These are phyloP conservation scores for Drymodes brunneopygia DNA, from an alignment of 2,113 vertebrate genomes.

Conservation along the genomic window DNA sequence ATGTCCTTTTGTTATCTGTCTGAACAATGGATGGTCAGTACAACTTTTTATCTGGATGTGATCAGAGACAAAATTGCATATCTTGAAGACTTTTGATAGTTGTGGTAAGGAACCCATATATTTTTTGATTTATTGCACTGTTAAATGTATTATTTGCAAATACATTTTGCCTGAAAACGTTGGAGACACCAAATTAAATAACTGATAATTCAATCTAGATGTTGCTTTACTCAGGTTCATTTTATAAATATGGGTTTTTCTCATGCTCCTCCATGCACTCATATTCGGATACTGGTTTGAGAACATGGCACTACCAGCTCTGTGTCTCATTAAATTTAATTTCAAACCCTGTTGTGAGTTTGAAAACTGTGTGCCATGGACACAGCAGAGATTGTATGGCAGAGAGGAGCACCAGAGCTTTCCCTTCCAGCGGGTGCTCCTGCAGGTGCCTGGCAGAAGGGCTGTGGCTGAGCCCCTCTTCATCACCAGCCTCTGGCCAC, in stretches of 20 bases:
- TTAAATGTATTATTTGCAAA: not conserved
- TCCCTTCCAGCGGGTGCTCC: not conserved
- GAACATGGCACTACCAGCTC: not conserved
- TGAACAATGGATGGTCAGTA: not conserved
- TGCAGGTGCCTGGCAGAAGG: not conserved
- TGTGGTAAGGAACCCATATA: not conserved
- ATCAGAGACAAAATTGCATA: not conserved
- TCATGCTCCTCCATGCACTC: fast-evolving
- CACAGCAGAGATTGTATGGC: not conserved
- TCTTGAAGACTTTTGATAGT: not conserved
- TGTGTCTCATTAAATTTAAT: not conserved
- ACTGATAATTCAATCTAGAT: not conserved
- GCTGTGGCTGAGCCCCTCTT: not conserved
- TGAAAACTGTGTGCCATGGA: not conserved
- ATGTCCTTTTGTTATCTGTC: not conserved
- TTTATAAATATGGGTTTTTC: not conserved
- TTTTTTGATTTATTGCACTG: not conserved
- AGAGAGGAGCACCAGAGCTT: not conserved
- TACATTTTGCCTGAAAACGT: not conserved
- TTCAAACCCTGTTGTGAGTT: not conserved
- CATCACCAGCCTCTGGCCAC: not conserved
- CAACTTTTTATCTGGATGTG: not conserved
- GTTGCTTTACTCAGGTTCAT: not conserved
- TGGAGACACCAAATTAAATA: not conserved
- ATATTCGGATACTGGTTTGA: not conserved